Evolutionary conservation across 2,113 vertebrate genomes (phyloP).

Genomic region (Ammodytes marinus): DNA sequence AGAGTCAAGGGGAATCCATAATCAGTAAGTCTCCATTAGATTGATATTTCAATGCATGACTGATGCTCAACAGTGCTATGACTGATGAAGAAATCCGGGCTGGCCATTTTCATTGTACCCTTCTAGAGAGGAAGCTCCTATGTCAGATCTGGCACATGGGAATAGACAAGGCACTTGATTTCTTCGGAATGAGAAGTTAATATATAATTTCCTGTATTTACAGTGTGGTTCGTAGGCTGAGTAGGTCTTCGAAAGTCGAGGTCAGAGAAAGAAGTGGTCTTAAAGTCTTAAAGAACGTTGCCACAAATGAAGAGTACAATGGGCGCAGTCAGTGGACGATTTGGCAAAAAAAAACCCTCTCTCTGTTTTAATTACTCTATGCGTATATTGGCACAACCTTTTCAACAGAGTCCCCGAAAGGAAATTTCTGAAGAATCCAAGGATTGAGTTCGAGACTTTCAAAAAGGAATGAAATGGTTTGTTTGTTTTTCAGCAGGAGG

Average conservation of each 20-base stretch:
- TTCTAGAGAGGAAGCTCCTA: neutral
- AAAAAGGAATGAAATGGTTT: slow-evolving; percentile 49
- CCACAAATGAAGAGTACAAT: slow-evolving; percentile 32
- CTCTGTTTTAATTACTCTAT: slow-evolving; percentile 43
- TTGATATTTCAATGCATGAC: neutral
- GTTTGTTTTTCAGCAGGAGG: slow-evolving; percentile 20
- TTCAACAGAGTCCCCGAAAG: slow-evolving; percentile 29
- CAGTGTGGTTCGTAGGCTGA: slow-evolving; percentile 33
- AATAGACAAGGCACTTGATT: slow-evolving; percentile 4
- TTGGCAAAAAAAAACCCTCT: slow-evolving; percentile 21
- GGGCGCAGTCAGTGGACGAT: slow-evolving; percentile 28
- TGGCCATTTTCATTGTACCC: slow-evolving; percentile 18
- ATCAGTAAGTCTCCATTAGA: neutral
- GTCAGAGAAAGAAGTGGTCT: neutral
- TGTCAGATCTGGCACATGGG: slow-evolving; percentile 25
- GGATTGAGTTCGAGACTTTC: slow-evolving; percentile 24
- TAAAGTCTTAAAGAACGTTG: slow-evolving; percentile 4
- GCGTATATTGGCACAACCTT: slow-evolving; percentile 27
- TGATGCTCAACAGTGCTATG: slow-evolving; percentile 2
- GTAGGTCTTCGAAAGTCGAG: slow-evolving; percentile 13
- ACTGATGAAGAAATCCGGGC: neutral
- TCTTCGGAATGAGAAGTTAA: slow-evolving; percentile 14
- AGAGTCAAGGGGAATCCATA: slow-evolving; percentile 3
- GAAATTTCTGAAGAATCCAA: slow-evolving; percentile 45
- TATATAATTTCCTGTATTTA: slow-evolving; percentile 48